Base-by-base conservation (phyloP, 2,888 invertebrate species). In the Parnassius mnemosyne region DNA sequence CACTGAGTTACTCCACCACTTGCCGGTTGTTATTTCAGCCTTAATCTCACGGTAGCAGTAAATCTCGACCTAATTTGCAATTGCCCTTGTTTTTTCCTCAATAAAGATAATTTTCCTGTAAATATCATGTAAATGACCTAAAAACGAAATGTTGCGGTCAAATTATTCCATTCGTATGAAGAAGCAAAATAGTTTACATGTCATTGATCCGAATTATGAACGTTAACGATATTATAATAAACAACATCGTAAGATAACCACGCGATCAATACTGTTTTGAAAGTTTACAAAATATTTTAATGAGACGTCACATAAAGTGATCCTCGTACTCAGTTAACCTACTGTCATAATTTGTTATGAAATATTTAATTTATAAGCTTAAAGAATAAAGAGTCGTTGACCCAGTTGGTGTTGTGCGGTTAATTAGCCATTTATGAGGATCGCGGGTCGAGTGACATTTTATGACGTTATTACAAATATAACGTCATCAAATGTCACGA, bases 51-150 rank as follows among this genome's bases (percentile, higher is more conserved):
- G 70, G 70, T 72, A 75, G 69, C 69, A 68, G 71, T 68, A 73
- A 69, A 67, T 69, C 78, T 76, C 79, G 89, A 86, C 89, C 88
- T 75, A 89, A 80, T 80, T 87, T 68, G 67, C 50, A 69, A 67
- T 71, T 68, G 71, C 71, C 71, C 71, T 68, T 71, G 74, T 68
- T 78, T 87, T 89, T 87, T 87, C 89, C 88, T 88, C 78, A 73
- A 83, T 80, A 73, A 76, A 78, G 71, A 74, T 54, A 57, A 59
- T 76, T 78, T 85, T 84, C 85, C 79, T 81, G 76, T 81, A 80
- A 84, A 76, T 77, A 70, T 71, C 77, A 77, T 83, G 89, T 84
- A 87, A 88, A 87, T 89, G 89, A 90, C 89, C 89, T 72, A 87
- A 78, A 81, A 73, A 71, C 13, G 10, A 80, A 74, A 71, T 42